phyloP scores from a whole-genome alignment of 1,140 invertebrate species.

The Caenorhabditis elegans region DNA sequence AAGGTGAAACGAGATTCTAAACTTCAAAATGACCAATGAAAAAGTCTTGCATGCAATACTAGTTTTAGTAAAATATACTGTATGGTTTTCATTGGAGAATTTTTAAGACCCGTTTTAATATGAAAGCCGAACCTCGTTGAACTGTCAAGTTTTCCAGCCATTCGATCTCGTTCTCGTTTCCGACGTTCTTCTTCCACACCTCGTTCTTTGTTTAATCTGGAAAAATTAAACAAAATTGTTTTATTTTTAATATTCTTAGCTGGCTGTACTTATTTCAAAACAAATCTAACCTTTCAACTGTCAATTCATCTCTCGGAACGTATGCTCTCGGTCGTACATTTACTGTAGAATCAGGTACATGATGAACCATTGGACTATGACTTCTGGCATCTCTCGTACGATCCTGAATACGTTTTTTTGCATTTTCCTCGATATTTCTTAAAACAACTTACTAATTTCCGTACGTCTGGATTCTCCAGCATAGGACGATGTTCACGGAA shows the following conservation, averaged over 20 bases:
- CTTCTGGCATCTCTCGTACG: neutral
- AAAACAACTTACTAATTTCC: neutral
- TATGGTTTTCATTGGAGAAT: too few species aligned
- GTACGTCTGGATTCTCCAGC: neutral
- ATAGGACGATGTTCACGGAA: neutral
- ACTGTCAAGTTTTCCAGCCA: neutral
- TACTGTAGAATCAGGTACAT: neutral
- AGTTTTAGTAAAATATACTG: too few species aligned
- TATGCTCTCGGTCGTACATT: neutral
- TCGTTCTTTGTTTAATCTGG: neutral
- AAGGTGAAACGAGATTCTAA: too few species aligned
- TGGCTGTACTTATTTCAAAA: too few species aligned
- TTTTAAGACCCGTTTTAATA: too few species aligned
- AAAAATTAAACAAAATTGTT: neutral
- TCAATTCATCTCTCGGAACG: neutral
- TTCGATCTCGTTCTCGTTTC: neutral
- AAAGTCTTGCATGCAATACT: too few species aligned
- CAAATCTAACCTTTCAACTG: neutral
- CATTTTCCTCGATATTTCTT: neutral
- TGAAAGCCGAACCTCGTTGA: neutral
- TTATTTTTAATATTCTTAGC: too few species aligned
- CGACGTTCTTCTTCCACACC: neutral
- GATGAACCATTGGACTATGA: neutral
- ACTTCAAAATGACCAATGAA: too few species aligned
- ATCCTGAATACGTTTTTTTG: neutral